Evolutionary conservation across 2,113 vertebrate species (phyloP).

Genomic region (Lichenostomus cassidix): DNA sequence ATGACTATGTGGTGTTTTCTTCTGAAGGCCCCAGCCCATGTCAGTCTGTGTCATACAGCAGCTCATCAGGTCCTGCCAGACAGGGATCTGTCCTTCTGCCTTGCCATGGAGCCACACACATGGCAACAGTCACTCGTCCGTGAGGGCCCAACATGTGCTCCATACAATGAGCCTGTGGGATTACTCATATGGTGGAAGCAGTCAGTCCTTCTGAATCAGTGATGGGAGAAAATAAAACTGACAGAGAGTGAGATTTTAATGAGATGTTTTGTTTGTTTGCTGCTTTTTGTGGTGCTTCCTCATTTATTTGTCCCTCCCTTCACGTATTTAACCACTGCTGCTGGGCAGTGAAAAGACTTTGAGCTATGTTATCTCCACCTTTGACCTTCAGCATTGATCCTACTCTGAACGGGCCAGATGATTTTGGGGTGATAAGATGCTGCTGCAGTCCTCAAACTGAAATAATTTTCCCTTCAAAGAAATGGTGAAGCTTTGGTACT

Average conservation of each 20-base stretch:
- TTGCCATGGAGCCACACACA: background rate
- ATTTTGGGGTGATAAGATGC: background rate
- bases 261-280: background rate
- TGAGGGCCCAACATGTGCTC: background rate
- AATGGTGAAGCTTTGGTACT: rapidly evolving
- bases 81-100: background rate
- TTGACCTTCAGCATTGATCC: background rate
- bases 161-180: background rate
- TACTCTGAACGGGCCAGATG: background rate
- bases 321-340: background rate
- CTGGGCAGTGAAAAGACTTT: background rate
- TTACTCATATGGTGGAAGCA: background rate
- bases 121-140: no score
- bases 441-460: background rate
- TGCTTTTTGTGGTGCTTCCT: background rate
- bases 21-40: background rate
- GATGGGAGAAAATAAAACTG: background rate
- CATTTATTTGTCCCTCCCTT: background rate
- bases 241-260: background rate
- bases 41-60: no score
- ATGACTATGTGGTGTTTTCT: background rate
- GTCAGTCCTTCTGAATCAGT: background rate
- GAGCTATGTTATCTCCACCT: background rate
- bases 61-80: background rate
- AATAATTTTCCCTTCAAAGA: background rate